Base-by-base conservation (phyloP, 2,888 invertebrate genomes). In the Polydrusus cervinus region DNA sequence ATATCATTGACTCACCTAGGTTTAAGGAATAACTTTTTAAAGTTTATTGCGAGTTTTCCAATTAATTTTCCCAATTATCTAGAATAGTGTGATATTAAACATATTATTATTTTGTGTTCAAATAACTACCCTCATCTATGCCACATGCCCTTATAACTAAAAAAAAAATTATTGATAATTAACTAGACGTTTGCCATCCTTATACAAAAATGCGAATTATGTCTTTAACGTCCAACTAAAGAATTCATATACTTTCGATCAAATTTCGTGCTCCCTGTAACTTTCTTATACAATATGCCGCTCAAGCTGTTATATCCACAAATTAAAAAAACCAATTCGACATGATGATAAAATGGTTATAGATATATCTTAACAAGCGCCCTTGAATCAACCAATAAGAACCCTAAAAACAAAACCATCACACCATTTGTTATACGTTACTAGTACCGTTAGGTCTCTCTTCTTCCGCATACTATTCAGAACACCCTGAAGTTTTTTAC, bases 401-500 rank as follows among this genome's bases (percentile, higher is more conserved):
- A 38, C 16, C 20, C 38, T 25, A 18, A 49, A 51, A 61, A 60
- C 65, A 66, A 66, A 71, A 71, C 49, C 66, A 47, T 43, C 61
- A 25, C 60, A 51, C 74, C 74, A 74, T 74, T 74, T 69, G 74
- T 69, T 74, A 69, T 69, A 69, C 38, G 69, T 64, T 47, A 64
- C 38, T 16, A 57, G 69, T 74, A 68, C 74, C 74, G 74, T 74
- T 74, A 74, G 67, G 43, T 51, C 61, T 20, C 20, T 68, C 64
- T 64, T 74, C 74, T 74, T 74, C 74, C 74, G 74, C 69, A 64
- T 69, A 69, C 65, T 67, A 72, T 72, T 62, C 74, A 55, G 65
- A 74, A 70, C 69, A 64, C 74, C 74, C 69, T 34, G 64, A 53
- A 74, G 69, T 69, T 74, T 69, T 69, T 74, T 74, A 65, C 65